Evolutionary conservation across 2,888 invertebrate genomes (phyloP).

Genomic region (Drosophila trichaetosa): DNA sequence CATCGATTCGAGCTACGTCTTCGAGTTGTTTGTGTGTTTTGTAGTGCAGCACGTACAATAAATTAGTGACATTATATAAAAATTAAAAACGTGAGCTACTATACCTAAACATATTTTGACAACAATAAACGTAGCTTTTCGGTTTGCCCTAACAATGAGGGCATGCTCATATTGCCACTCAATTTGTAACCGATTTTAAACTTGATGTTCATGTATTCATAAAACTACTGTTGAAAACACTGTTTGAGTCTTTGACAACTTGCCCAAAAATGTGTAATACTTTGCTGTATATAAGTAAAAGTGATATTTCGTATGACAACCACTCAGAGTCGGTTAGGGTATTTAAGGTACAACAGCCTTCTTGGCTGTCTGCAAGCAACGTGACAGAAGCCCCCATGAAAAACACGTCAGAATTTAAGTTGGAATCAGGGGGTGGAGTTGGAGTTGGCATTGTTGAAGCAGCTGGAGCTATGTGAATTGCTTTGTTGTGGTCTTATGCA

Average conservation of each 20-base stretch:
- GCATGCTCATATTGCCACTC: neutral
- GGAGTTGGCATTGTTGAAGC: constrained; percentile 21
- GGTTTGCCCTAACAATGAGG: neutral
- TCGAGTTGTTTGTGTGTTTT: constrained; percentile 51
- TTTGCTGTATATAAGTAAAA: neutral
- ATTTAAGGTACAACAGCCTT: neutral
- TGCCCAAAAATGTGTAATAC: neutral
- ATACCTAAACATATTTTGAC: constrained; percentile 61
- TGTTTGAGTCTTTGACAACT: neutral
- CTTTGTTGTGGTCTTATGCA: constrained; percentile 53
- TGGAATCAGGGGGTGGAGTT: constrained; percentile 14
- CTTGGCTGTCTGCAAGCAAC: constrained; percentile 59
- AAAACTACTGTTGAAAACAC: neutral
- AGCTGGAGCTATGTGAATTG: constrained; percentile 58
- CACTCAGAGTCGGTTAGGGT: neutral
- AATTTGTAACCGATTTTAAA: neutral
- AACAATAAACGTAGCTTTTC: constrained; percentile 64
- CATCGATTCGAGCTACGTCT: constrained; percentile 16
- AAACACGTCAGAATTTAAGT: constrained; percentile 11
- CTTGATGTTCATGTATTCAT: neutral
- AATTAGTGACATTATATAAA: constrained; percentile 78
- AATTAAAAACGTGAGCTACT: constrained; percentile 77
- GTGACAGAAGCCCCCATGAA: constrained; percentile 51
- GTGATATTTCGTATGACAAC: neutral
- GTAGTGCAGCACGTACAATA: constrained; percentile 78